These are phyloP conservation scores for Peucedramus taeniatus DNA, from an alignment of 2,113 vertebrate species.

Conservation along the genomic window DNA sequence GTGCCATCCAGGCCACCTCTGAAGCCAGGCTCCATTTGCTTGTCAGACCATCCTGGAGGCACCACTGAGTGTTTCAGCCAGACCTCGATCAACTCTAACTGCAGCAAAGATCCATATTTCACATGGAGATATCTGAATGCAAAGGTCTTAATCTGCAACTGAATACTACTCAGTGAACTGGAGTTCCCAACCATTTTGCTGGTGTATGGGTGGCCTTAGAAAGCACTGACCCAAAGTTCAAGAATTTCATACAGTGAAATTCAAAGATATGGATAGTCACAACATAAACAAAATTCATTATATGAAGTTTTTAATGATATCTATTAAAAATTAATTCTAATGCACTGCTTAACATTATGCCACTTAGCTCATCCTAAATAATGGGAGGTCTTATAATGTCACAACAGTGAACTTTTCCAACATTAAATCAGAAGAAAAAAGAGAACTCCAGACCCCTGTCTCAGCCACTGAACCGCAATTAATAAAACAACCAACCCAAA, in stretches of 20 bases:
- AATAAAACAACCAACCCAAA: not conserved
- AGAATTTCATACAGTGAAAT: not conserved
- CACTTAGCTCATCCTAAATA: not conserved
- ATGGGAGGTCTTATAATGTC: accelerated
- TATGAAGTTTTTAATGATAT: not conserved
- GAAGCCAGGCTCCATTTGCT: not conserved
- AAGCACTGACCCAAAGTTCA: not conserved
- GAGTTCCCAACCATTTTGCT: not conserved
- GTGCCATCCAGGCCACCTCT: not conserved
- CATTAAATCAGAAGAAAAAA: not conserved
- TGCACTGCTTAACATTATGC: not conserved
- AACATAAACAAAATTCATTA: not conserved
- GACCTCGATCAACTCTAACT: accelerated
- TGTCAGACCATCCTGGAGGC: not conserved
- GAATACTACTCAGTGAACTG: not conserved
- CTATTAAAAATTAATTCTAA: not conserved
- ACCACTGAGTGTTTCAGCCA: not conserved
- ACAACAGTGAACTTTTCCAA: not conserved
- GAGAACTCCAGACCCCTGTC: not conserved
- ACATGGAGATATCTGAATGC: not conserved
- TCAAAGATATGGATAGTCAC: not conserved
- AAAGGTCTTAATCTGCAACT: not conserved
- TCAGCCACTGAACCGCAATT: not conserved
- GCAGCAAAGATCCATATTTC: not conserved
- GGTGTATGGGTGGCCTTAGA: not conserved